phyloP scores from a whole-genome alignment of 2,888 invertebrate species.

The Apotomis capreana region DNA sequence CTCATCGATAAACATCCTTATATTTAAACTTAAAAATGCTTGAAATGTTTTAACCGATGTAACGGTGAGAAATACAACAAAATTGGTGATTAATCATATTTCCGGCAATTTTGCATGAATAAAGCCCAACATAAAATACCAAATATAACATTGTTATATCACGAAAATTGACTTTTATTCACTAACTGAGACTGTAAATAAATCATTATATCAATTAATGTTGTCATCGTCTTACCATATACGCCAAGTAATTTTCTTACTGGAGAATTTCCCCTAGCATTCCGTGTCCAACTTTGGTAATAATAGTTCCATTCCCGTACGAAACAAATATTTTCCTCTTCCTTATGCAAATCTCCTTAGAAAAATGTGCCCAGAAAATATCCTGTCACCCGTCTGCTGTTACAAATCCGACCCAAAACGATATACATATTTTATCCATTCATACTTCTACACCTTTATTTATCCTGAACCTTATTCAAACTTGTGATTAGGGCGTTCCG shows the following conservation, averaged over 20 bases:
- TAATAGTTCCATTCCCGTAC: not conserved
- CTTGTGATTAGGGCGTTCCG: constrained; percentile 37
- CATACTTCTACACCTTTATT: constrained; percentile 40
- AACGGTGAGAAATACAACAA: no score
- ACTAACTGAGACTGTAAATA: no score
- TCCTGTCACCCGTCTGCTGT: constrained; percentile 39
- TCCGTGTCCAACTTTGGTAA: constrained; percentile 4
- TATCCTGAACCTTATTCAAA: constrained; percentile 41
- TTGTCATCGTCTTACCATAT: no score
- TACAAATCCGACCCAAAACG: constrained; percentile 39
- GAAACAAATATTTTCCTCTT: constrained; percentile 21
- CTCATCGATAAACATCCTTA: no score
- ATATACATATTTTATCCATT: constrained; percentile 42
- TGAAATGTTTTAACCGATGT: no score
- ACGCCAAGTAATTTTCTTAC: not conserved
- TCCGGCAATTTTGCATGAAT: no score
- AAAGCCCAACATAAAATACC: no score
- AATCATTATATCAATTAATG: no score
- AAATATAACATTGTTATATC: no score
- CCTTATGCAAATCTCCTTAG: constrained; percentile 21
- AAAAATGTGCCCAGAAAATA: constrained; percentile 32
- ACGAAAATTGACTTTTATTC: no score
- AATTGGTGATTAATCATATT: no score
- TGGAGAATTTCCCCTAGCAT: not conserved
- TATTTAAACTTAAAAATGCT: no score